Evolutionary conservation across 2,113 vertebrate species (phyloP).

Genomic region (Oncorhynchus nerka): DNA sequence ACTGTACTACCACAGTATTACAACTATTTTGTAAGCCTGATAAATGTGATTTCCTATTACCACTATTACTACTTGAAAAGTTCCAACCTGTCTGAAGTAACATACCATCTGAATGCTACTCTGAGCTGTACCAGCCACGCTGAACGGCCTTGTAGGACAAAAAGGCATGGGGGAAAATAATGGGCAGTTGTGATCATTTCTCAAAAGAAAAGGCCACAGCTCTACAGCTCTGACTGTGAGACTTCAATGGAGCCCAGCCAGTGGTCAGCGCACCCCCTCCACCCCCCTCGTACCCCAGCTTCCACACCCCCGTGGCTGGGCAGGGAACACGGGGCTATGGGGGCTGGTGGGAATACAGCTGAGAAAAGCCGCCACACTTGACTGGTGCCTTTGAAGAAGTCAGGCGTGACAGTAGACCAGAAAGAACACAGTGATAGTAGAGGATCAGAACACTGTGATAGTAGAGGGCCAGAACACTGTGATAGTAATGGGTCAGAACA

Average conservation of each 20-base stretch:
- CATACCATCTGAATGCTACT: no score
- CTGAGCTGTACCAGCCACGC: background rate
- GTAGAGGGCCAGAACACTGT: no score
- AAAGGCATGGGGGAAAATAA: constrained; percentile 26
- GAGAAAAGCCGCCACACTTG: constrained; percentile 68
- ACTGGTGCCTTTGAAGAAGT: constrained; percentile 65
- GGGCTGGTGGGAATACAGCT: constrained; percentile 63
- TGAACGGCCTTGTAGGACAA: background rate
- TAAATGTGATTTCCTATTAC: background rate
- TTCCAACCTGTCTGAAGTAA: no score
- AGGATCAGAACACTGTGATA: no score
- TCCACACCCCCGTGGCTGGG: constrained; percentile 49
- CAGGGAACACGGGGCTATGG: constrained; percentile 49
- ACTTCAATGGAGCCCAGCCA: constrained; percentile 60
- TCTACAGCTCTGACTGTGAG: constrained; percentile 55
- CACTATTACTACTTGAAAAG: background rate
- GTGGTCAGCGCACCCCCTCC: constrained; percentile 25
- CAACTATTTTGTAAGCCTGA: background rate
- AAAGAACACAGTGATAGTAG: constrained; percentile 2
- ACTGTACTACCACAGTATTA: no score
- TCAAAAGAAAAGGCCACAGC: constrained; percentile 58
- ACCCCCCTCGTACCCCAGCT: constrained; percentile 17
- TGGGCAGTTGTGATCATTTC: constrained; percentile 72
- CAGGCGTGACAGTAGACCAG: constrained; percentile 40
- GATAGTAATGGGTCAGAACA: no score